Percentiles rank a stretch among this genome's conserved stretches.
Conservation (phyloP, 2,797 vertebrate genomes). For the Emydoidea blandingii region DNA sequence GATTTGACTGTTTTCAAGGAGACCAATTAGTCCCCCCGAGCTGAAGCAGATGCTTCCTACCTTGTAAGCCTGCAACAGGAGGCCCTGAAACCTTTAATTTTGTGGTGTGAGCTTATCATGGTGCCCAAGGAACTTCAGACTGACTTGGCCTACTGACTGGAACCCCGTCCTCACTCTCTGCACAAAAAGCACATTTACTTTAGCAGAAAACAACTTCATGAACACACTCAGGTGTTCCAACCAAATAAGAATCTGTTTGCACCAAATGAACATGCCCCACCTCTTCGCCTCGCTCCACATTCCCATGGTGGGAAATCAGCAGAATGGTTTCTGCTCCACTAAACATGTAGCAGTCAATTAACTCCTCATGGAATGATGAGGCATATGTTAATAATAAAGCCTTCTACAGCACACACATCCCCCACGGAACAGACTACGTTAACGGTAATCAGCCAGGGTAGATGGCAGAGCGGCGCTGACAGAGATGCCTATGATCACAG, state of each 20-base stretch:
- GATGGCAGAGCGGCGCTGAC: conserved; percentile 43
- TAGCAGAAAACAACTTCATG: background rate
- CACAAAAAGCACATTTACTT: fast-evolving
- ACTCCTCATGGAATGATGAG: conserved; percentile 41
- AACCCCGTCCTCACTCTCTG: fast-evolving
- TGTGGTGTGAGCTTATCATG: fast-evolving
- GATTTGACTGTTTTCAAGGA: background rate
- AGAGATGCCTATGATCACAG: conserved; percentile 60
- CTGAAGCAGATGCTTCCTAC: background rate
- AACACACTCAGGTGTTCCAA: background rate
- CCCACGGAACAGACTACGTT: conserved; percentile 3
- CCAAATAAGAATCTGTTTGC: background rate
- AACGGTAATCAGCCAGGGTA: conserved; percentile 53
- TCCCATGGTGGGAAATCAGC: conserved; percentile 38
- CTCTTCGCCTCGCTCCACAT: background rate
- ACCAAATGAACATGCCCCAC: background rate
- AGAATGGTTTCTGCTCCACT: conserved; percentile 15
- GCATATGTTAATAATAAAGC: conserved; percentile 45
- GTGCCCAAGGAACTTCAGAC: fast-evolving
- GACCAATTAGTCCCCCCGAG: background rate
- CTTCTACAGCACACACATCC: background rate
- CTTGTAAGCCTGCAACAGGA: fast-evolving
- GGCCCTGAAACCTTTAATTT: background rate
- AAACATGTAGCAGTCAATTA: conserved; percentile 42
- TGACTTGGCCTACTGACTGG: fast-evolving